Conservation (phyloP, 2,113 vertebrate genomes). For the Catagonus wagneri region DNA sequence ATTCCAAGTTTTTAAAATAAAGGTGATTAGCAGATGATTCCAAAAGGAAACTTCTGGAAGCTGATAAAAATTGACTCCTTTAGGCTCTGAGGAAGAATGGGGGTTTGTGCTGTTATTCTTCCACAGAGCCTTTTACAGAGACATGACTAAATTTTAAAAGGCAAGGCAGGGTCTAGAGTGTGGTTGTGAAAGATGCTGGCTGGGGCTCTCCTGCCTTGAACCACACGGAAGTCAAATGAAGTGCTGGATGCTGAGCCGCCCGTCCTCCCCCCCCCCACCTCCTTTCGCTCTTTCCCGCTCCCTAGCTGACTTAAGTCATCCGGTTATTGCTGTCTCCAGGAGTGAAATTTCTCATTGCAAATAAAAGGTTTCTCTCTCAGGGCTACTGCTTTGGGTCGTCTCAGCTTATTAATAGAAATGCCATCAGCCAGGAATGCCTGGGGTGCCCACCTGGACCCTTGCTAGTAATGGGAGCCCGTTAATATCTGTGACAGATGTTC, state of each 20-base stretch:
- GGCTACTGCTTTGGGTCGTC: neutral
- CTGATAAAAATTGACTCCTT: neutral
- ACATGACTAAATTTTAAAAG: neutral
- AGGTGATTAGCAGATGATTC: neutral
- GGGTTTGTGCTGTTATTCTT: neutral
- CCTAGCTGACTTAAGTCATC: neutral
- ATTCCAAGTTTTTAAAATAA: neutral
- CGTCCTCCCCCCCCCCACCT: neutral
- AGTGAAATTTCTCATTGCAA: too few relatives aligned
- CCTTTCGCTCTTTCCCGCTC: neutral
- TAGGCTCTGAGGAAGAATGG: neutral
- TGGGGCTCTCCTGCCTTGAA: neutral
- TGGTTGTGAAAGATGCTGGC: accelerated
- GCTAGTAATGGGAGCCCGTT: neutral
- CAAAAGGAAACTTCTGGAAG: slow-evolving; percentile 54
- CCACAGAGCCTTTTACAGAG: neutral
- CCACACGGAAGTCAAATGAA: neutral
- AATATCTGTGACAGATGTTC: too few relatives aligned
- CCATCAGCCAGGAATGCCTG: neutral
- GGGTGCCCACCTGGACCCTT: neutral
- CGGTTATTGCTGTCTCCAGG: neutral
- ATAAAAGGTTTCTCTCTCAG: neutral
- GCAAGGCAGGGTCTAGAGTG: neutral
- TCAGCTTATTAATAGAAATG: neutral
- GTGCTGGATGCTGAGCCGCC: accelerated